phyloP scores from a whole-genome alignment of 2,113 vertebrate genomes.

The Eubucco bourcierii region DNA sequence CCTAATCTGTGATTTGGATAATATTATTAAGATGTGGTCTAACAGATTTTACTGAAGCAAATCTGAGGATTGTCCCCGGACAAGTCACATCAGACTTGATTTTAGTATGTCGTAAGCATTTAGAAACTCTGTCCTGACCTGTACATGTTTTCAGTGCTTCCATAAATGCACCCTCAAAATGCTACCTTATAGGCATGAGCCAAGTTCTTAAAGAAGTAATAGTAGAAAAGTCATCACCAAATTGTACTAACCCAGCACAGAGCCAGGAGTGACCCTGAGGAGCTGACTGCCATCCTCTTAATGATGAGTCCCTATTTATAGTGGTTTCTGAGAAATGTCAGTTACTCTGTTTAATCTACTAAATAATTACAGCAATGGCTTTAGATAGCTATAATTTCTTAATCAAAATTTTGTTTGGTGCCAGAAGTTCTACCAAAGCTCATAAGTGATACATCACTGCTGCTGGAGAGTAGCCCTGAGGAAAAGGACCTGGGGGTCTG shows the following conservation, averaged over 20 bases:
- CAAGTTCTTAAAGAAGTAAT: not conserved
- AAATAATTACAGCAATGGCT: not conserved
- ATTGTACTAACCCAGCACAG: not conserved
- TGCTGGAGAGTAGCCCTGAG: too few species aligned
- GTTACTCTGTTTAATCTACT: not conserved
- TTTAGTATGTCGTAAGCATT: not conserved
- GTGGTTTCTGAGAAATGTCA: not conserved
- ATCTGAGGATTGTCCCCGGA: not conserved
- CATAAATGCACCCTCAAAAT: not conserved
- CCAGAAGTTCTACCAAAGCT: not conserved
- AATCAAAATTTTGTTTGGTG: not conserved
- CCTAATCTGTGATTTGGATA: constrained; percentile 18
- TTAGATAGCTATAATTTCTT: not conserved
- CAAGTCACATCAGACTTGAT: not conserved
- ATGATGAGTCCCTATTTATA: not conserved
- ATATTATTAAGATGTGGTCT: not conserved
- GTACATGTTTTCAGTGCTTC: not conserved
- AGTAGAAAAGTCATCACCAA: not conserved
- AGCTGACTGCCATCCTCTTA: not conserved
- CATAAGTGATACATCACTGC: not conserved
- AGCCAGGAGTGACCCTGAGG: not conserved
- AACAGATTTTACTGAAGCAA: not conserved
- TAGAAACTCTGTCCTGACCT: not conserved
- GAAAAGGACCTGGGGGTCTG: too few species aligned
- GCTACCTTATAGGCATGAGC: not conserved